Conservation (phyloP, 2,888 invertebrate species). For the Netelia virgata region DNA sequence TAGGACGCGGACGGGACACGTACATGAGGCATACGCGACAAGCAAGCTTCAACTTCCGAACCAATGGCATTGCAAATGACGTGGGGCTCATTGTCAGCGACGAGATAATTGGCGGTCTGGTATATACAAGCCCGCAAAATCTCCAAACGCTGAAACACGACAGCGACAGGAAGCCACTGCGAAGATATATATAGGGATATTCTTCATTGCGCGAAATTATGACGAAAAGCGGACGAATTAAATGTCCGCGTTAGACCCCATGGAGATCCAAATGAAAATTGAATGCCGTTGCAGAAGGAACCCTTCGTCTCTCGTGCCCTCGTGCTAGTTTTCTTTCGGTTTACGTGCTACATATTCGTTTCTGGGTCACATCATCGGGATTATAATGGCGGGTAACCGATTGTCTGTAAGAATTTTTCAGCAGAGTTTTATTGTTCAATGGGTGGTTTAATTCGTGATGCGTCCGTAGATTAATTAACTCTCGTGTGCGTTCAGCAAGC, state of each 20-base stretch:
- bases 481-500: no score
- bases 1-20: conserved; percentile 36
- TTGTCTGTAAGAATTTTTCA: conserved; percentile 20
- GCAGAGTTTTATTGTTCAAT: conserved; percentile 11
- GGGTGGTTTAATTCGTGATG: neutral
- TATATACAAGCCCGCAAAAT: conserved; percentile 35
- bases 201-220: conserved; percentile 30
- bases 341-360: neutral
- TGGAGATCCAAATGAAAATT: conserved; percentile 40
- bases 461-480: neutral
- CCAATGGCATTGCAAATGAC: conserved; percentile 67
- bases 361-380: neutral
- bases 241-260: conserved; percentile 17
- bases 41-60: conserved; percentile 52
- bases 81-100: conserved; percentile 63
- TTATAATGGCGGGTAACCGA: conserved; percentile 7
- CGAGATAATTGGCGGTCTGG: conserved; percentile 64
- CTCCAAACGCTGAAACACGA: conserved; percentile 28
- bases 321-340: conserved; percentile 16
- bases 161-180: conserved; percentile 4
- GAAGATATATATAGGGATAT: conserved; percentile 19
- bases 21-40: neutral
- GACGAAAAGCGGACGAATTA: conserved; percentile 52
- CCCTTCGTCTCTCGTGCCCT: conserved; percentile 5
- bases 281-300: conserved; percentile 7